Evolutionary conservation across 2,888 invertebrate species (phyloP), one percentile per base, ranked within the genome.

Genomic region (Saturnia japonica): DNA sequence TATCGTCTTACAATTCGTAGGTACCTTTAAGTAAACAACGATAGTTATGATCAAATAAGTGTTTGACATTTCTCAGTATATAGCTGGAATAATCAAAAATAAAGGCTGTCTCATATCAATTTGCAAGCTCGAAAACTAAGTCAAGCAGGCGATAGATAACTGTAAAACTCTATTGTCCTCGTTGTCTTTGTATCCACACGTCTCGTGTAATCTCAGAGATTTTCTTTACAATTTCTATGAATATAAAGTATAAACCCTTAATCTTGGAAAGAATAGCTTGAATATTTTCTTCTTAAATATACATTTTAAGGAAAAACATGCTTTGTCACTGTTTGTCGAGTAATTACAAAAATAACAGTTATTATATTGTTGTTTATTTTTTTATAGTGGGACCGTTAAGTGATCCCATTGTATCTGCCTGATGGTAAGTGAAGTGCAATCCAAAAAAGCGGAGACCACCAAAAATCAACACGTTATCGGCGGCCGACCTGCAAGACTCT

Each of bases 141-240:
- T 57, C 67, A 45, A 34, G 69, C 71, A 66, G 62, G 22, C 66
- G 69, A 71, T 70, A 71, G 22, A 68, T 69, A 74, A 72, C 68
- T 72, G 67, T 68, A 62, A 72, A 77, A 77, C 73, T 70, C 78
- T 74, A 75, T 77, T 80, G 75, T 76, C 68, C 68, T 68, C 67
- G 25, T 25, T 42, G 71, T 19, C 73, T 74, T 78, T 73, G 76
- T 75, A 19, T 42, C 68, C 73, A 73, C 60, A 72, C 70, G 68
- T 74, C 40, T 25, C 66, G 34, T 28, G 43, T 74, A 72, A 75
- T 73, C 75, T 74, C 12, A 45, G 42, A 67, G 72, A 75, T 79
- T 74, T 74, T 73, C 74, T 74, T 74, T 16, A 71, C 70, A 76
- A 78, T 76, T 74, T 72, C 73, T 71, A 68, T 74, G 69, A 70